phyloP scores from a whole-genome alignment of 1,140 invertebrate species.

The Bombus confusus region DNA sequence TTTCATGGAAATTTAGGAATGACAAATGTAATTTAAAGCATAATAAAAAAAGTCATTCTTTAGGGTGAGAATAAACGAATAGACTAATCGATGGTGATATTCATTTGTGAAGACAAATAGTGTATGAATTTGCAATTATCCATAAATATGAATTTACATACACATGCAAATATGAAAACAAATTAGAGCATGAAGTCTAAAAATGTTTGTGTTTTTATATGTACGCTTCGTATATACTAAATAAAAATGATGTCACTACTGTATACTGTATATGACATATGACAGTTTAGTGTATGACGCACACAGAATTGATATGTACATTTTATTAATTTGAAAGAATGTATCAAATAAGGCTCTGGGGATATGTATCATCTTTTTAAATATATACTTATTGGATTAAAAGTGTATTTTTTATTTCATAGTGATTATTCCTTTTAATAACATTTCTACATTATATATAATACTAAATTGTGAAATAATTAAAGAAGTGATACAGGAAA shows the following conservation, averaged over 20 bases:
- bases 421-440: neutral
- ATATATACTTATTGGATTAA: neutral
- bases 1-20: neutral
- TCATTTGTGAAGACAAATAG: neutral
- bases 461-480: neutral
- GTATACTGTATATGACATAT: no score
- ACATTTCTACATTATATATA: neutral
- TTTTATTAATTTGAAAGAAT: neutral
- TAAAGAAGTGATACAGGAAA: neutral
- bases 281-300: neutral
- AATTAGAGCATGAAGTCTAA: slow-evolving; percentile 12
- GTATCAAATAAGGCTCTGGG: neutral
- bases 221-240: slow-evolving; percentile 21
- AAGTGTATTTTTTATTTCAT: neutral
- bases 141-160: slow-evolving; percentile 10
- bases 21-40: neutral
- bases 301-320: slow-evolving; percentile 10
- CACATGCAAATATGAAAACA: neutral
- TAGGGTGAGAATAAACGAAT: neutral
- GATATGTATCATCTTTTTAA: neutral
- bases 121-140: neutral
- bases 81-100: neutral
- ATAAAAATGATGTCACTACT: slow-evolving; percentile 58
- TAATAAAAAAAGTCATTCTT: no score
- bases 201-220: slow-evolving; percentile 13